These are phyloP conservation scores for Drosophila mercatorum DNA, from an alignment of 2,888 invertebrate species.

Conservation along the genomic window DNA sequence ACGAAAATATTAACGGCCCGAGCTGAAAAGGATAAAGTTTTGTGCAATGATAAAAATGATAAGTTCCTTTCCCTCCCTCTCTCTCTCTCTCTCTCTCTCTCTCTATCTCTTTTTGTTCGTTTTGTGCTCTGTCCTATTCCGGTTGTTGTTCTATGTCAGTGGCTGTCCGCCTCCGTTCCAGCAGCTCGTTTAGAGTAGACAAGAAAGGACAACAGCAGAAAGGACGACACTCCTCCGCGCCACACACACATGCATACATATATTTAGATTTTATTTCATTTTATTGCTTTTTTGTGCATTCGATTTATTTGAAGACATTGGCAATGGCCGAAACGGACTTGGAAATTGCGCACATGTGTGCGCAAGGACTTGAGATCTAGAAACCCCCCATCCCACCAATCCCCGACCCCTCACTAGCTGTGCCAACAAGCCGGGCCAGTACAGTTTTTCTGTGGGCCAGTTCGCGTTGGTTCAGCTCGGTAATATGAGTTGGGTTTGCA, in stretches of 20 bases:
- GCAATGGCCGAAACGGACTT: conserved; percentile 76
- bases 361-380: conserved; percentile 67
- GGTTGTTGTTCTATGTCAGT: conserved; percentile 14
- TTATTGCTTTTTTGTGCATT: conserved; percentile 81
- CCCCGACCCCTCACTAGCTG: neutral
- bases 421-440: conserved; percentile 14
- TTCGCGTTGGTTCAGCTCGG: conserved; percentile 32
- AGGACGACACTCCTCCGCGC: conserved; percentile 53
- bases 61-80: conserved; percentile 55
- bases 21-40: conserved; percentile 78
- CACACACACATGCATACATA: conserved; percentile 36
- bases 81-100: no score
- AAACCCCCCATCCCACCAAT: neutral
- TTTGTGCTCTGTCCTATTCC: conserved; percentile 4
- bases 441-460: conserved; percentile 9
- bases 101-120: conserved; percentile 13
- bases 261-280: conserved; percentile 81
- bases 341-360: conserved; percentile 81
- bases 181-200: conserved; percentile 20
- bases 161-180: conserved; percentile 25
- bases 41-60: conserved; percentile 80
- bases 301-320: conserved; percentile 79
- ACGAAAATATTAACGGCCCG: conserved; percentile 76
- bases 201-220: conserved; percentile 51
- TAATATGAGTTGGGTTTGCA: conserved; percentile 81